Conservation (phyloP, 2,113 vertebrate genomes). For the Cyphomyrus plagiostoma region DNA sequence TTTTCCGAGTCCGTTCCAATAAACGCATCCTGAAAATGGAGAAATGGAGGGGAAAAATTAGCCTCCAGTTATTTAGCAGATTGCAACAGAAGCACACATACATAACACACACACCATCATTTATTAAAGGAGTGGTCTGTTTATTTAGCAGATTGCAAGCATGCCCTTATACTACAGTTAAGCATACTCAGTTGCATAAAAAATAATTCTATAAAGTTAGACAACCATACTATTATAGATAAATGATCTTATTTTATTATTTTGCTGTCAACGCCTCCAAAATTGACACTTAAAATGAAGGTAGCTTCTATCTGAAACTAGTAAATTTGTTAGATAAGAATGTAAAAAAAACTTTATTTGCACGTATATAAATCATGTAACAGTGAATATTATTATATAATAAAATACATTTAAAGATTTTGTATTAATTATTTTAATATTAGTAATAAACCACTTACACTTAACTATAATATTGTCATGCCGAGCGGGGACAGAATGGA, state of each 20-base stretch:
- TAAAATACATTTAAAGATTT: no score
- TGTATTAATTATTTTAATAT: no score
- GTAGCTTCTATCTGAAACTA: not conserved
- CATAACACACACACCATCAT: not conserved
- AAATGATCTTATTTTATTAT: not conserved
- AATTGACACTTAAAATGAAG: not conserved
- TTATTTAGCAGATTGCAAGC: not conserved
- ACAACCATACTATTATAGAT: not conserved
- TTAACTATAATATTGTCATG: no score
- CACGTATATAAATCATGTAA: no score
- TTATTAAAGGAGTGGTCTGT: not conserved
- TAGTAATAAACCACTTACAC: no score
- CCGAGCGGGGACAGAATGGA: no score
- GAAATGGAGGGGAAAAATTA: not conserved
- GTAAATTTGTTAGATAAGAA: no score
- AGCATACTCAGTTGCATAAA: not conserved
- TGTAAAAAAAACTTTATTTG: no score
- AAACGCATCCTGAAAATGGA: constrained; percentile 72
- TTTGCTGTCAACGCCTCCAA: not conserved
- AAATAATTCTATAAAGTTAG: not conserved
- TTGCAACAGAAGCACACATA: not conserved
- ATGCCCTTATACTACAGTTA: not conserved
- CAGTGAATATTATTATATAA: no score
- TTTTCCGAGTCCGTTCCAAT: constrained; percentile 63
- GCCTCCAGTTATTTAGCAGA: not conserved